These are phyloP conservation scores for Theocolax elegans DNA, from an alignment of 1,140 invertebrate species.

Conservation along the genomic window DNA sequence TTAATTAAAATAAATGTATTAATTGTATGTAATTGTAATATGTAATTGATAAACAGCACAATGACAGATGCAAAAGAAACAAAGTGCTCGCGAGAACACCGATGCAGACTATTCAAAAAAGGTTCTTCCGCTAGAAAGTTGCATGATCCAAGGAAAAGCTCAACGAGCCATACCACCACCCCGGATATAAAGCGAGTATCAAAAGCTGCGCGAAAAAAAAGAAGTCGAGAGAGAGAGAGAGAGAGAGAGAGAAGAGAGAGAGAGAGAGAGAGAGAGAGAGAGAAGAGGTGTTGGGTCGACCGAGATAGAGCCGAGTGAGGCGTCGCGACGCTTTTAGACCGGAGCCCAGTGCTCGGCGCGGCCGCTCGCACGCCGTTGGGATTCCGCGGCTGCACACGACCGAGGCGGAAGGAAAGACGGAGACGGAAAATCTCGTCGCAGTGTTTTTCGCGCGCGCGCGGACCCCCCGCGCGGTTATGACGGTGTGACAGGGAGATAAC, in stretches of 20 bases:
- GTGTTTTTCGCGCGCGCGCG: background rate
- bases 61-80: too few relatives aligned
- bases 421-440: background rate
- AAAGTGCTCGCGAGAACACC: too few relatives aligned
- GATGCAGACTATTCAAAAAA: too few relatives aligned
- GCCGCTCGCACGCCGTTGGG: background rate
- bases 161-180: too few relatives aligned
- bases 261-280: background rate
- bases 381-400: constrained; percentile 21
- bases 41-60: too few relatives aligned
- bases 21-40: too few relatives aligned
- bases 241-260: background rate
- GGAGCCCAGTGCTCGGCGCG: constrained; percentile 50
- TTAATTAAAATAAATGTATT: too few relatives aligned
- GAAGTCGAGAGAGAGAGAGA: background rate
- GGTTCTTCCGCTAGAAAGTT: too few relatives aligned
- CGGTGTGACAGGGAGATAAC: too few relatives aligned
- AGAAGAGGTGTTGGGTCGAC: background rate
- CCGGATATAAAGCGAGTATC: too few relatives aligned
- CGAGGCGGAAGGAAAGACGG: background rate
- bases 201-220: too few relatives aligned
- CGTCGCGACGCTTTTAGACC: constrained; percentile 64
- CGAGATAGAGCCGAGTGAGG: constrained; percentile 47
- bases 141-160: too few relatives aligned
- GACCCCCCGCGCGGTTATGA: background rate